phyloP scores from a whole-genome alignment of 2,797 vertebrate genomes.

The Paramormyrops hopkinsi region DNA sequence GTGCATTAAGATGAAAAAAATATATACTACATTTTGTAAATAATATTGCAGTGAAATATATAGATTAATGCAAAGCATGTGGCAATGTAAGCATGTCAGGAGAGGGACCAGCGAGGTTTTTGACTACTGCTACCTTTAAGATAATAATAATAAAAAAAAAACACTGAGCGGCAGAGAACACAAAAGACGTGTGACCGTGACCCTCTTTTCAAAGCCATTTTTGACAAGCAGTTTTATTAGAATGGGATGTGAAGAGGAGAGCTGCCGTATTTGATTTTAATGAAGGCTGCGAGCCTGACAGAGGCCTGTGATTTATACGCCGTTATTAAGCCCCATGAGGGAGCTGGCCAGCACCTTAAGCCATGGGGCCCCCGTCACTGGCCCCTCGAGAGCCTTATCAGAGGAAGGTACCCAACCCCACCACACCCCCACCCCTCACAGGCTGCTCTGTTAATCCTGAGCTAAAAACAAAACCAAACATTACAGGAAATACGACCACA shows the following conservation, averaged over 20 bases:
- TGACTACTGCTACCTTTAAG: neutral
- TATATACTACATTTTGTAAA: neutral
- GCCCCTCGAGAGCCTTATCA: neutral
- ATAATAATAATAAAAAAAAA: neutral
- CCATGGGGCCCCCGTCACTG: neutral
- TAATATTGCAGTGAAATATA: neutral
- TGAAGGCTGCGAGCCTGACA: slow-evolving; percentile 66
- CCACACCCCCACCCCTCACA: neutral
- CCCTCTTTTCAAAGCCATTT: slow-evolving; percentile 1
- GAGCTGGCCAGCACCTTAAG: slow-evolving; percentile 48
- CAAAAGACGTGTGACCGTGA: neutral
- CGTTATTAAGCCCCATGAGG: slow-evolving; percentile 67
- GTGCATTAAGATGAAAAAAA: neutral
- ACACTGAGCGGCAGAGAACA: neutral
- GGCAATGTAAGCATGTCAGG: neutral
- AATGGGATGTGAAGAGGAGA: slow-evolving; percentile 68
- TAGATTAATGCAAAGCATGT: neutral
- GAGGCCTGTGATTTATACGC: slow-evolving; percentile 72
- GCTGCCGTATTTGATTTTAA: slow-evolving; percentile 67
- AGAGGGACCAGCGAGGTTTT: neutral
- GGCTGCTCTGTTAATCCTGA: neutral
- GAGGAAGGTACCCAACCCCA: neutral
- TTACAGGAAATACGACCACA: neutral
- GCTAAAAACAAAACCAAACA: slow-evolving; percentile 4
- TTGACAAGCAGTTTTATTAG: slow-evolving; percentile 56